Evolutionary conservation across 1,140 invertebrate species (phyloP).

Genomic region (Caenorhabditis inopinata): DNA sequence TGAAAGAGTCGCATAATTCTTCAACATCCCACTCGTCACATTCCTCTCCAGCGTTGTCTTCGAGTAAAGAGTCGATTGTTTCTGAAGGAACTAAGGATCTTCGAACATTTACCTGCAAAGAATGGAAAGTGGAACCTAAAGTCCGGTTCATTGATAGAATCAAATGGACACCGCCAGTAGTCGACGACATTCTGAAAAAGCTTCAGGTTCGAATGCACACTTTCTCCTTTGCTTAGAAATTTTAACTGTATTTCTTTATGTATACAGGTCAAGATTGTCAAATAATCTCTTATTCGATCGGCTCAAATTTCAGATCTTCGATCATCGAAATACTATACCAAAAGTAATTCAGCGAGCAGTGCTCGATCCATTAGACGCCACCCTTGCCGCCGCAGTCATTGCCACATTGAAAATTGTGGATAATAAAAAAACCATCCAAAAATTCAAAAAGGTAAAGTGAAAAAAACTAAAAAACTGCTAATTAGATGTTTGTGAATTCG

Average conservation of each 20-base stretch:
- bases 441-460: slow-evolving; percentile 2
- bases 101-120: slow-evolving; percentile 74
- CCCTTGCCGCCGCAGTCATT: slow-evolving; percentile 69
- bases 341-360: slow-evolving; percentile 97
- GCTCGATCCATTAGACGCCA: slow-evolving; percentile 89
- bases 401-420: slow-evolving; percentile 33
- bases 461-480: too few relatives aligned
- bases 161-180: slow-evolving; percentile 58
- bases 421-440: slow-evolving; percentile 24
- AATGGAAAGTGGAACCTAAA: slow-evolving; percentile 95
- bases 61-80: background rate
- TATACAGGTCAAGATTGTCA: too few relatives aligned
- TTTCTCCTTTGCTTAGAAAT: too few relatives aligned
- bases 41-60: background rate
- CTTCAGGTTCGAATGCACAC: slow-evolving; percentile 57
- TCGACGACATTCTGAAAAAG: slow-evolving; percentile 61
- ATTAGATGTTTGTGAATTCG: too few relatives aligned
- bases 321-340: slow-evolving; percentile 93
- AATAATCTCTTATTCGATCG: too few relatives aligned
- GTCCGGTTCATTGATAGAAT: slow-evolving; percentile 74
- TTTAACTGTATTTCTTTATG: too few relatives aligned
- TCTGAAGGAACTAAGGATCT: slow-evolving; percentile 35
- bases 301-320: slow-evolving; percentile 83
- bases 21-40: background rate
- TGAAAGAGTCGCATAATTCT: background rate